These are phyloP conservation scores for Ascaphus truei DNA, from an alignment of 2,113 vertebrate genomes.

Conservation along the genomic window DNA sequence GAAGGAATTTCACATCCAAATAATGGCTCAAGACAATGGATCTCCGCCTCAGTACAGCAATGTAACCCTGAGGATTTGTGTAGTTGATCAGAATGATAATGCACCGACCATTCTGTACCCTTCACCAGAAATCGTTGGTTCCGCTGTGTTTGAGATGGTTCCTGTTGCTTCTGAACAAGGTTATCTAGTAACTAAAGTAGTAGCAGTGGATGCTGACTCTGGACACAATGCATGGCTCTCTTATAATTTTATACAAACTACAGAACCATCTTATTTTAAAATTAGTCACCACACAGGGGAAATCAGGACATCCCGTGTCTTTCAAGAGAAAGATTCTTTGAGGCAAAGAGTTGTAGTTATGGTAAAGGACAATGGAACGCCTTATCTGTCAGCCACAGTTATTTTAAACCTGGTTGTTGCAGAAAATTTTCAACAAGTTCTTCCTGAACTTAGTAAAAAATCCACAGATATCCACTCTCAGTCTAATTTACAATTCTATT, in stretches of 20 bases:
- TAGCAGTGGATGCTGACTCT: conserved; percentile 54
- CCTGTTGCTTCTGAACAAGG: conserved; percentile 49
- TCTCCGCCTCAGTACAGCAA: conserved; percentile 37
- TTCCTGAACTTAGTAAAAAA: not conserved
- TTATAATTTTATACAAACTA: conserved; percentile 44
- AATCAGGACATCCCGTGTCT: conserved; percentile 27
- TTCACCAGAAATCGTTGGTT: not conserved
- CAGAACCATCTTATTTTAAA: conserved; percentile 39
- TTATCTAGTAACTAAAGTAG: conserved; percentile 54
- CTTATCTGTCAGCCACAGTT: conserved; percentile 13
- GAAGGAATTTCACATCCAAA: conserved; percentile 47
- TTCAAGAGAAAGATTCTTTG: conserved; percentile 33
- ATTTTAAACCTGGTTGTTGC: conserved; percentile 29
- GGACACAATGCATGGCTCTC: conserved; percentile 57
- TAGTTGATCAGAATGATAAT: conserved; percentile 52
- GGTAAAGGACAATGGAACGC: conserved; percentile 41
- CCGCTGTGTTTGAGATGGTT: conserved; percentile 43
- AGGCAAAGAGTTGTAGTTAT: conserved; percentile 32
- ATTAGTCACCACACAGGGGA: conserved; percentile 34
- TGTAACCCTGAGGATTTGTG: conserved; percentile 19
- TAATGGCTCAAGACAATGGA: conserved; percentile 49
- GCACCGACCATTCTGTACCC: conserved; percentile 50
- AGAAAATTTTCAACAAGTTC: conserved; percentile 7
- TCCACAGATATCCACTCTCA: no score
- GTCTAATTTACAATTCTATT: conserved; percentile 23